phyloP scores from a whole-genome alignment of 2,113 vertebrate species.

The Bufo bufo region DNA sequence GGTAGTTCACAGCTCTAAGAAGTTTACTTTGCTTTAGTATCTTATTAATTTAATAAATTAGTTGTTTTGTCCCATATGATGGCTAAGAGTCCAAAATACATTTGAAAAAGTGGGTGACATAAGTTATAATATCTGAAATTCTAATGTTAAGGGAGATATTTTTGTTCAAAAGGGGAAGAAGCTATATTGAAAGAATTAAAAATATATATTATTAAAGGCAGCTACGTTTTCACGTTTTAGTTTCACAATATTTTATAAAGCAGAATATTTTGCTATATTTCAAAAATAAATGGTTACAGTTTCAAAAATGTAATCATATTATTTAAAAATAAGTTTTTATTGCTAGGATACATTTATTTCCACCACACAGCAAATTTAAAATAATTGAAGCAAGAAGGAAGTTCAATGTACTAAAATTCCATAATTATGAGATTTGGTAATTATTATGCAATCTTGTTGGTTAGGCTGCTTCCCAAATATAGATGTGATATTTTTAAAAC shows the following conservation, averaged over 20 bases:
- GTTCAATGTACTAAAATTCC: neutral
- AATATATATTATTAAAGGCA: neutral
- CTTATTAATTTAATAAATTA: neutral
- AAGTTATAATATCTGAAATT: neutral
- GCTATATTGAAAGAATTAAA: neutral
- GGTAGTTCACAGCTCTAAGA: neutral
- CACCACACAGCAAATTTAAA: slow-evolving; percentile 25
- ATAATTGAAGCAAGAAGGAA: neutral
- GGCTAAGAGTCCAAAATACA: slow-evolving; percentile 39
- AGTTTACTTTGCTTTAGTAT: neutral
- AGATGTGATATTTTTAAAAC: neutral
- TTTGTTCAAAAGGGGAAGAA: slow-evolving; percentile 6
- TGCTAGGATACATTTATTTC: neutral
- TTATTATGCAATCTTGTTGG: neutral
- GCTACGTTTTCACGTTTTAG: neutral
- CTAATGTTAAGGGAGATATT: neutral
- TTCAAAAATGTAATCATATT: too few relatives aligned
- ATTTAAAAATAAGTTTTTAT: too few relatives aligned
- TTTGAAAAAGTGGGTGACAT: neutral
- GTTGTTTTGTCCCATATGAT: slow-evolving; percentile 40
- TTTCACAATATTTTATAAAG: neutral
- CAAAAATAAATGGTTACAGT: neutral
- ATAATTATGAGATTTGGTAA: neutral
- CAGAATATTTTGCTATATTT: neutral
- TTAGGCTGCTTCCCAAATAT: slow-evolving; percentile 35